A percentile compares a stretch with the other conserved stretches of the same genome.
Conservation (phyloP, 2,888 invertebrate species). For the Xanthorhoe designata region DNA sequence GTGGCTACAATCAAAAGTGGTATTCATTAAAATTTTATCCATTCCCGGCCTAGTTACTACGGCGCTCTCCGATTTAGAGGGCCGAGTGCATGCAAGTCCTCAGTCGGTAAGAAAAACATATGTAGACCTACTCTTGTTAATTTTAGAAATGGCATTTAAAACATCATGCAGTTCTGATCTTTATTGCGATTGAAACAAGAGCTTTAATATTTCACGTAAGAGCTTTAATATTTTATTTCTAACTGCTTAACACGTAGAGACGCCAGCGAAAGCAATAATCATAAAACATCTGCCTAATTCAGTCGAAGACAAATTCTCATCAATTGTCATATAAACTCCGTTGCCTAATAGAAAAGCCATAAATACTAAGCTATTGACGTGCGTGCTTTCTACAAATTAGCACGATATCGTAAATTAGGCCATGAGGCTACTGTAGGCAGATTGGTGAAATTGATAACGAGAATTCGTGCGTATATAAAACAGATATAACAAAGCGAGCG, state of each 20-base stretch:
- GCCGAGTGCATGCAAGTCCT: no score
- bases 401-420: constrained; percentile 24
- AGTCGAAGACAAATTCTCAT: background rate
- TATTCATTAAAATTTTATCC: no score
- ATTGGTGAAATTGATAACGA: constrained; percentile 21
- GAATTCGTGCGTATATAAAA: background rate
- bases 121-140: no score
- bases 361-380: constrained; percentile 10
- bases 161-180: background rate
- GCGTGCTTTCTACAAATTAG: constrained; percentile 27
- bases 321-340: background rate
- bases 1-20: no score
- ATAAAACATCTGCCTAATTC: background rate
- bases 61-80: no score
- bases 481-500: background rate
- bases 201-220: background rate
- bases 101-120: no score
- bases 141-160: no score
- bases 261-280: background rate
- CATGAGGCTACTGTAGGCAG: constrained; percentile 5
- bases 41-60: no score
- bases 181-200: background rate
- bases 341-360: constrained; percentile 6
- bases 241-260: background rate
- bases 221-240: background rate